Conservation (phyloP, 2,797 vertebrate genomes). For the Molossus alvarezi region DNA sequence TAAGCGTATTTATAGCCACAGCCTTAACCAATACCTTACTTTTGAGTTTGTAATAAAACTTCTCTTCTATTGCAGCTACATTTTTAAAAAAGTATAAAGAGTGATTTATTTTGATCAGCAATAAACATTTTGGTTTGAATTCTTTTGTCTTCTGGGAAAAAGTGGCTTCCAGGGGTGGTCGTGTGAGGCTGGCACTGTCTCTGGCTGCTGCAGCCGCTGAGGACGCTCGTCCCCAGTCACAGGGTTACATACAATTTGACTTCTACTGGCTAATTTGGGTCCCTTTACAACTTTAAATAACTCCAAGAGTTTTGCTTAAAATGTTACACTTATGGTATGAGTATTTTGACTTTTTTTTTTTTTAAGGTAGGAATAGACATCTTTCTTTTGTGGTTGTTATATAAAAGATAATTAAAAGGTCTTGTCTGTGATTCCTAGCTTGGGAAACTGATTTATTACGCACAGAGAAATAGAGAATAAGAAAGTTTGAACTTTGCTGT, state of each 20-base stretch:
- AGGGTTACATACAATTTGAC: not conserved
- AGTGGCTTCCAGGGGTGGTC: not conserved
- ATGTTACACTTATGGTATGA: not conserved
- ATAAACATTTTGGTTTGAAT: not conserved
- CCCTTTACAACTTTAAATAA: not conserved
- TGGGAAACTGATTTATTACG: constrained; percentile 50
- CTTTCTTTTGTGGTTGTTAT: not conserved
- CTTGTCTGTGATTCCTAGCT: not conserved
- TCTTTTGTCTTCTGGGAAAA: constrained; percentile 54
- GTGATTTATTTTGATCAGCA: not conserved
- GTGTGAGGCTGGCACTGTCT: not conserved
- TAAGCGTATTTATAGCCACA: not conserved
- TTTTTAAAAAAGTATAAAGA: not conserved
- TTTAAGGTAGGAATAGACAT: not conserved
- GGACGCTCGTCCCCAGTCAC: not conserved
- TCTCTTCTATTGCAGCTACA: not conserved
- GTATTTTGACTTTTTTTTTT: constrained; percentile 32
- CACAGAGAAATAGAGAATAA: not conserved
- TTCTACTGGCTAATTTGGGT: not conserved
- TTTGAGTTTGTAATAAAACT: not conserved
- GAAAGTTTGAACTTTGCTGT: constrained; percentile 20
- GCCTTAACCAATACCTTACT: not conserved
- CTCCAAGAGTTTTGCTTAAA: not conserved
- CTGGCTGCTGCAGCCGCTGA: not conserved
- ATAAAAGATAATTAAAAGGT: constrained; percentile 47